These are phyloP conservation scores for Neodiprion lecontei DNA, from an alignment of 1,140 invertebrate species.

Conservation along the genomic window DNA sequence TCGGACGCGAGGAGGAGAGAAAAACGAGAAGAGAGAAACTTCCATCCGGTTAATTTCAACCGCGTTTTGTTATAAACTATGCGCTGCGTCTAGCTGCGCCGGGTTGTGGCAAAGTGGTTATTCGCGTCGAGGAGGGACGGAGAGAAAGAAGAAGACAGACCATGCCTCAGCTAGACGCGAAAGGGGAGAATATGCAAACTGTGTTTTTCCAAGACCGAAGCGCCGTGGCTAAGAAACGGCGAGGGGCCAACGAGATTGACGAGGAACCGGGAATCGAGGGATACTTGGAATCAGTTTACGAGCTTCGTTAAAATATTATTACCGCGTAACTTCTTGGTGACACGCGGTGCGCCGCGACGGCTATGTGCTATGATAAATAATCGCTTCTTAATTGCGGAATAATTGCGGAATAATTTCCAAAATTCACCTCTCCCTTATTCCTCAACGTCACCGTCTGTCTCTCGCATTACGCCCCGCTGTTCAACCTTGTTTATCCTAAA, in stretches of 20 bases:
- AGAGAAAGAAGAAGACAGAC: neutral
- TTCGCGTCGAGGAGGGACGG: neutral
- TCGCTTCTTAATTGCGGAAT: slow-evolving; percentile 58
- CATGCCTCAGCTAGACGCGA: too few relatives aligned
- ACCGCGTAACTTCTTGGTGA: slow-evolving; percentile 55
- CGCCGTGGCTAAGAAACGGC: slow-evolving; percentile 9
- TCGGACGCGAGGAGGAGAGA: neutral
- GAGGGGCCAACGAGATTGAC: slow-evolving; percentile 10
- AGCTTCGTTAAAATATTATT: slow-evolving; percentile 60
- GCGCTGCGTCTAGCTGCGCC: neutral
- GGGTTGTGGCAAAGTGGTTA: neutral
- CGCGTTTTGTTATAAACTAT: neutral
- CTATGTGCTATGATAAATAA: slow-evolving; percentile 56
- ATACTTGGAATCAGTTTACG: slow-evolving; percentile 54
- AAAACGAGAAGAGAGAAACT: neutral
- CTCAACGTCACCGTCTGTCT: slow-evolving; percentile 22
- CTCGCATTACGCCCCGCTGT: slow-evolving; percentile 22
- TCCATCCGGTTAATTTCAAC: neutral
- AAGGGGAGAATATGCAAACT: too few relatives aligned
- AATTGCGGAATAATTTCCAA: slow-evolving; percentile 44
- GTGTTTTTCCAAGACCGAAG: slow-evolving; percentile 7
- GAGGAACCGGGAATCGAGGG: slow-evolving; percentile 22
- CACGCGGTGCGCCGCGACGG: slow-evolving; percentile 48
- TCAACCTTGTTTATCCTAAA: too few relatives aligned
- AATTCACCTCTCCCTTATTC: neutral